Conservation (phyloP, 1,140 invertebrate genomes). For the Catajapyx aquilonaris region DNA sequence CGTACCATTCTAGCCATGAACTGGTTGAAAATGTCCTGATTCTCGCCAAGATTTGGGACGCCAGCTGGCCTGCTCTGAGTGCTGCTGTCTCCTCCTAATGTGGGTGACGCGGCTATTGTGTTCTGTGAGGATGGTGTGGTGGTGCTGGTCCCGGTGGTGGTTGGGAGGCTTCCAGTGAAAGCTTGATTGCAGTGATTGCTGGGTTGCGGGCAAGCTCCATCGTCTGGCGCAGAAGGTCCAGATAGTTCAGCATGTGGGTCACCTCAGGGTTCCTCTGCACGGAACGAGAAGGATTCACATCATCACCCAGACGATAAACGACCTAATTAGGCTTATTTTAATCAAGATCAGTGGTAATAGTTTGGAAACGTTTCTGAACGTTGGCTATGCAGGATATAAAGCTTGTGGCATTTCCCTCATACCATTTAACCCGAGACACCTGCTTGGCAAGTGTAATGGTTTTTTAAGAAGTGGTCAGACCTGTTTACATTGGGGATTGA, state of each 20-base stretch:
- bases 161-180: conserved; percentile 16
- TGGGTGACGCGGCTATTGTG: conserved; percentile 18
- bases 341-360: no score
- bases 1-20: conserved; percentile 86
- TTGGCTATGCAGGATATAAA: no score
- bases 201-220: conserved; percentile 96
- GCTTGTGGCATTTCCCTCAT: no score
- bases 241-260: conserved; percentile 96
- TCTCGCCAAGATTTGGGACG: conserved; percentile 5
- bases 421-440: no score
- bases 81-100: conserved; percentile 9
- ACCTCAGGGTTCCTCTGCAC: conserved; percentile 86
- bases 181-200: no score
- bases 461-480: no score
- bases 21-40: conserved; percentile 28
- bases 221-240: conserved; percentile 84
- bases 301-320: no score
- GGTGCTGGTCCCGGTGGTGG: conserved; percentile 17
- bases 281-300: no score
- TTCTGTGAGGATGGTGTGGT: conserved; percentile 19
- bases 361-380: no score
- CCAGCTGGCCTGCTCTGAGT: conserved; percentile 4
- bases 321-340: no score
- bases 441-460: no score
- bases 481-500: no score